Evolutionary conservation across 1,140 invertebrate species (phyloP), one percentile per base, ranked within the genome.

Genomic region (Drosophila nigrodunni): DNA sequence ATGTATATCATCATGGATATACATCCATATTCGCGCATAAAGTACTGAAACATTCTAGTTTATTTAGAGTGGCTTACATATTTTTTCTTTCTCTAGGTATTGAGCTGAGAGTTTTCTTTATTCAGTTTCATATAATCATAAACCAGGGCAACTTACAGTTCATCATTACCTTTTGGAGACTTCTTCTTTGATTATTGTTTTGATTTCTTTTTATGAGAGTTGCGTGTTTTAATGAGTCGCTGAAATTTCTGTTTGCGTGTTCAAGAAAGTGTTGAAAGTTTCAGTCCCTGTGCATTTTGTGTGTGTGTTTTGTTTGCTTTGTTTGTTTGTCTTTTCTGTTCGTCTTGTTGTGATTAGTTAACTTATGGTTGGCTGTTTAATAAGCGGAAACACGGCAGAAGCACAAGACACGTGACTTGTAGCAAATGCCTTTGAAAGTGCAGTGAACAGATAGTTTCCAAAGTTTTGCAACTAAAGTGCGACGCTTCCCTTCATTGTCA

Each of bases 221-320:
- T 82, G 76, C 58, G 58, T 79, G 52, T 68, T 79, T 83, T 83
- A 83, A 82, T 83, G 80, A 82, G 59, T 61, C 39, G 76, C 67
- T 59, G 60, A 72, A 60, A 55, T 66, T 60, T 47, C 11, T 54
- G 60, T 83, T 82, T 67, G 80, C 80, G 80, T 79, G 80, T 37
- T 18, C 39, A 79, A 82, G 76, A 83, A 83, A 82, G 80, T 82
- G 80, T 82, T 82, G 76, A 83, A 83, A 79, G 80, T 76, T 61
- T 18, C 35, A 30, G 52, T 59, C 25, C 9, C 66, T 49, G 52
- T 64, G 60, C 62, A 44, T 15, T 47, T 62, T 35, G 44, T 47
- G 35, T 62, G 30, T 46, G 18, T 39, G 43, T 8, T 30, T 30
- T 30, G 25, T 30, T 30, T 5, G 25, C 3, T 30, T 2, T 30